These are phyloP conservation scores for Megaceryle maxima DNA, from an alignment of 2,113 vertebrate species.

Conservation along the genomic window DNA sequence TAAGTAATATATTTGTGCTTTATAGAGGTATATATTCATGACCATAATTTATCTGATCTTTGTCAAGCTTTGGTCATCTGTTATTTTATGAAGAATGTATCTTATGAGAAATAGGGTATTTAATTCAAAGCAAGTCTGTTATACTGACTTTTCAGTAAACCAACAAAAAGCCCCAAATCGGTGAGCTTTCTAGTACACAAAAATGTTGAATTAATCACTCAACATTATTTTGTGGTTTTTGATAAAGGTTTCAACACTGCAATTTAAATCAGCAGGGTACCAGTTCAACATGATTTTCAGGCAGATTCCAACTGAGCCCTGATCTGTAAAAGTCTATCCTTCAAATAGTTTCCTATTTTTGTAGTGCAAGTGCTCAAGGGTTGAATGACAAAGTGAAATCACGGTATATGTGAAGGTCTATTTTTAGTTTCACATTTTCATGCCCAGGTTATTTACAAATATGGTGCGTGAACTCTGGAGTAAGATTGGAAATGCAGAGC, in stretches of 20 bases:
- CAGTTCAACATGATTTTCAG: not conserved
- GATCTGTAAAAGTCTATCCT: not conserved
- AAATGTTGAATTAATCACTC: not conserved
- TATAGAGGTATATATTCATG: not conserved
- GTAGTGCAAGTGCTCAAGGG: not conserved
- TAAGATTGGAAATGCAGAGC: not conserved
- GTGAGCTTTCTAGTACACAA: not conserved
- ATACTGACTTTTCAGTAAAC: not conserved
- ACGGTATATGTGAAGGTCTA: not conserved
- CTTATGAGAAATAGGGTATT: not conserved
- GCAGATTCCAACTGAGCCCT: not conserved
- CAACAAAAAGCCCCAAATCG: not conserved
- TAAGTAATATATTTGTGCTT: not conserved
- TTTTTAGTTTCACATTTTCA: not conserved
- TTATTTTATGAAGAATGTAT: not conserved
- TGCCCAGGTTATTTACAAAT: not conserved
- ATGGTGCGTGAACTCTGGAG: not conserved
- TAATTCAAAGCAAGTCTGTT: not conserved
- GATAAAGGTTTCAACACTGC: not conserved
- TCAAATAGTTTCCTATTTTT: not conserved
- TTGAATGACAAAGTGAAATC: not conserved
- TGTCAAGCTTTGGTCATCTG: not conserved
- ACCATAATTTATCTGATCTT: not conserved
- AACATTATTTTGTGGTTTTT: not conserved
- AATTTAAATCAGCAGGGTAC: constrained; percentile 17